Base-by-base conservation (phyloP, 2,888 invertebrate genomes). In the Keiferia lycopersicella region DNA sequence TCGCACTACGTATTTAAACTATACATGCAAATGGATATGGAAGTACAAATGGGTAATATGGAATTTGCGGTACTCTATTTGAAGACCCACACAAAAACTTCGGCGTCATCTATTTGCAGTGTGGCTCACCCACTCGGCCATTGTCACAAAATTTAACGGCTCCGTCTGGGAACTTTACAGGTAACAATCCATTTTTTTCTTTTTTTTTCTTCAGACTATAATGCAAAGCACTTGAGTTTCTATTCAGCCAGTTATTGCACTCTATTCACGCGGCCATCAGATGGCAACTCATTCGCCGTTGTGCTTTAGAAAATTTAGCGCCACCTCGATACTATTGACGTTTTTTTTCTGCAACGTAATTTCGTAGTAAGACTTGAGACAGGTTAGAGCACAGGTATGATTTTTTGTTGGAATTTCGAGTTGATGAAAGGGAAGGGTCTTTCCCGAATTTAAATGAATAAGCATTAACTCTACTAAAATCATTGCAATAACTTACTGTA, bases 231-330 rank as follows among this genome's bases (percentile, higher is more conserved):
- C 71, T 68, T 26, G 62, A 62, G 62, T 53, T 51, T 74, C 72
- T 79, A 78, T 81, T 80, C 82, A 81, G 73, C 59, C 65, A 75
- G 75, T 79, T 79, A 78, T 81, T 79, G 71, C 77, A 67, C 65
- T 68, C 74, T 73, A 78, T 74, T 79, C 75, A 81, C 81, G 7
- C n/a, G 7, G 34, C 56, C 34, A 20, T 30, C 26, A 26, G 56
- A 56, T 14, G 56, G 34, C 63, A 70, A 70, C 69, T 71, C 72
- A 71, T 72, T 68, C 72, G 69, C 66, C 63, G 67, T n/a, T 67
- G 74, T 64, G 69, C 72, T 77, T 84, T 82, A 79, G 74, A 82
- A 76, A 79, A 73, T 67, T 86, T 83, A 90, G 90, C 90, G 90
- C 90, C 90, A 89, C 84, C 79, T 78, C 75, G 72, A 63, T 61